Evolutionary conservation across 2,888 invertebrate species (phyloP).

Genomic region (Trimorus sp.): DNA sequence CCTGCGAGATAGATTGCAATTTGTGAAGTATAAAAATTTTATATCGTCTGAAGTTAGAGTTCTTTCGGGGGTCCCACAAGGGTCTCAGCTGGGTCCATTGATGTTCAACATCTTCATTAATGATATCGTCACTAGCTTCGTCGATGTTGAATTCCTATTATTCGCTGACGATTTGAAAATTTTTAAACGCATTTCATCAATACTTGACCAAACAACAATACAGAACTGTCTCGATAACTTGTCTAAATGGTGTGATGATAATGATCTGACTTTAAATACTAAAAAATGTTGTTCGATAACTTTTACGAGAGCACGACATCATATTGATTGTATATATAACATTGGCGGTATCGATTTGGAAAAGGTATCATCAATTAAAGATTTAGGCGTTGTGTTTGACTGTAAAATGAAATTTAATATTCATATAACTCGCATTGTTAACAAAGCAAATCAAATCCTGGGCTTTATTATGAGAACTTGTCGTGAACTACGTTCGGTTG

Average conservation of each 20-base stretch:
- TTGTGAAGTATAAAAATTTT: slow-evolving; percentile 13
- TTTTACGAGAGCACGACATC: neutral
- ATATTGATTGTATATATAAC: neutral
- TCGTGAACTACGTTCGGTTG: neutral
- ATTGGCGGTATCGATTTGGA: neutral
- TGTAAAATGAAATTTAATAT: slow-evolving; percentile 3
- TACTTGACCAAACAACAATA: neutral
- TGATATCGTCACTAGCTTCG: neutral
- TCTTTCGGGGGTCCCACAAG: slow-evolving; percentile 11
- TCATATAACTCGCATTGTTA: neutral
- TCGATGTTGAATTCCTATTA: neutral
- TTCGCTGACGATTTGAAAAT: slow-evolving; percentile 28
- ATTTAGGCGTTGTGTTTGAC: slow-evolving; percentile 18
- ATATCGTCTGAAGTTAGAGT: slow-evolving; percentile 5
- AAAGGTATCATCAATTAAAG: slow-evolving; percentile 1
- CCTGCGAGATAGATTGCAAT: neutral
- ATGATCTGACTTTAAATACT: slow-evolving; percentile 1
- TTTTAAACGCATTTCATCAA: neutral
- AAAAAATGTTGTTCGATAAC: slow-evolving; percentile 9
- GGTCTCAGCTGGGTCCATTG: slow-evolving; percentile 6
- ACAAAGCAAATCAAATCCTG: neutral
- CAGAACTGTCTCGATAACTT: neutral
- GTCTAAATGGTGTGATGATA: neutral
- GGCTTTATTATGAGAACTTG: slow-evolving; percentile 15
- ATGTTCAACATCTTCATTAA: slow-evolving; percentile 26